Percentiles rank a stretch among this genome's conserved stretches.
phyloP scores from a whole-genome alignment of 2,797 vertebrate genomes.

The Lates japonicus region DNA sequence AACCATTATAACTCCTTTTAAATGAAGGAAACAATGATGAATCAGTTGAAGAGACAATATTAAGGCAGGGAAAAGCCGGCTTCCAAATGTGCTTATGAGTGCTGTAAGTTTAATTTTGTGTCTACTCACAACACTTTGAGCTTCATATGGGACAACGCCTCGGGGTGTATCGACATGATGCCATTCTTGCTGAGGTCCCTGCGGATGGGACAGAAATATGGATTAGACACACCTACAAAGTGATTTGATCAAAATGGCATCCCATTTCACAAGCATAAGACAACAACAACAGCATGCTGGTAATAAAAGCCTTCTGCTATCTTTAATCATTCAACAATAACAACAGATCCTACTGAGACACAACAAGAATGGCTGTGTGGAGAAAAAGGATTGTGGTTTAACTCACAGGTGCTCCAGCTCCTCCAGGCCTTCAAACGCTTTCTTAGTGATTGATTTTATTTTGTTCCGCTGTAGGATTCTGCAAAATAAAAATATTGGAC shows the following conservation, averaged over 20 bases:
- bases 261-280: conserved; percentile 36
- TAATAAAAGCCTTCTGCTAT: conserved; percentile 34
- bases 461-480: conserved; percentile 94
- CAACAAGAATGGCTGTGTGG: background rate
- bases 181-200: conserved; percentile 95
- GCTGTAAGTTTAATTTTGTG: background rate
- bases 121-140: conserved; percentile 94
- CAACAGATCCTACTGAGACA: conserved; percentile 15
- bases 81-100: conserved; percentile 16
- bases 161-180: conserved; percentile 95
- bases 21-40: conserved; percentile 29
- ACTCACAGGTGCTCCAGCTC: conserved; percentile 94
- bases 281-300: conserved; percentile 26
- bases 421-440: conserved; percentile 92
- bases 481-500: conserved; percentile 61
- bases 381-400: conserved; percentile 22
- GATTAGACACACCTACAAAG: conserved; percentile 46
- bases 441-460: conserved; percentile 95
- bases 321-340: conserved; percentile 35
- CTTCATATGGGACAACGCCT: conserved; percentile 89
- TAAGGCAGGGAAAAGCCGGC: background rate
- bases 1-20: conserved; percentile 14
- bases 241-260: conserved; percentile 40
- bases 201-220: conserved; percentile 64
- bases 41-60: conserved; percentile 7